phyloP scores from a whole-genome alignment of 2,797 vertebrate species.

The Rhinella marina region DNA sequence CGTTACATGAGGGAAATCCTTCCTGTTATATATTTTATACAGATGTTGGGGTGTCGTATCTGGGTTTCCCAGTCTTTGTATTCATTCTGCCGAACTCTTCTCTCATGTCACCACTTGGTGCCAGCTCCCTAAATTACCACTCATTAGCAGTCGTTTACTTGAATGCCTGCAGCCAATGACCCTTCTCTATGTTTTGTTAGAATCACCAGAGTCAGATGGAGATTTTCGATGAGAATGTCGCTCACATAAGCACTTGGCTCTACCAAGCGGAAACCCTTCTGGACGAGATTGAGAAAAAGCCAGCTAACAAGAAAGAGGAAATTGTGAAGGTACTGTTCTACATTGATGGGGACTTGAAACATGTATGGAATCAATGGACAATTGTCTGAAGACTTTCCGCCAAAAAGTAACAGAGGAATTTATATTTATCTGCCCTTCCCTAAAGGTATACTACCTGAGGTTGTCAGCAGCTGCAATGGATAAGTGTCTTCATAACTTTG shows the following conservation, averaged over 20 bases:
- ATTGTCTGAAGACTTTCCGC: neutral
- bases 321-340: conserved; percentile 81
- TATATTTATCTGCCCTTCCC: neutral
- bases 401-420: neutral
- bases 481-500: neutral
- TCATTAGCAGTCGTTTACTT: conserved; percentile 32
- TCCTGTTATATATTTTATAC: neutral
- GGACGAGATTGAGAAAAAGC: conserved; percentile 91
- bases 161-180: conserved; percentile 14
- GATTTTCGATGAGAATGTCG: conserved; percentile 94
- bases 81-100: neutral
- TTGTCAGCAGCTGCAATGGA: neutral
- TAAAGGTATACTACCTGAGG: neutral
- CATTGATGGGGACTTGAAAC: neutral
- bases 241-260: conserved; percentile 98
- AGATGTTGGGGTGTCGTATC: neutral
- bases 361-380: neutral
- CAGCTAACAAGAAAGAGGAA: conserved; percentile 82
- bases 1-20: neutral
- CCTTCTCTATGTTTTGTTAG: conserved; percentile 70
- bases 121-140: conserved; percentile 14
- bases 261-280: conserved; percentile 95
- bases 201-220: conserved; percentile 94
- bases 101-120: neutral
- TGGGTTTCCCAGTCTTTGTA: neutral